A percentile compares a stretch with the other conserved stretches of the same genome.
Evolutionary conservation across 2,113 vertebrate genomes (phyloP).

Genomic region (Bujurquina vittata): DNA sequence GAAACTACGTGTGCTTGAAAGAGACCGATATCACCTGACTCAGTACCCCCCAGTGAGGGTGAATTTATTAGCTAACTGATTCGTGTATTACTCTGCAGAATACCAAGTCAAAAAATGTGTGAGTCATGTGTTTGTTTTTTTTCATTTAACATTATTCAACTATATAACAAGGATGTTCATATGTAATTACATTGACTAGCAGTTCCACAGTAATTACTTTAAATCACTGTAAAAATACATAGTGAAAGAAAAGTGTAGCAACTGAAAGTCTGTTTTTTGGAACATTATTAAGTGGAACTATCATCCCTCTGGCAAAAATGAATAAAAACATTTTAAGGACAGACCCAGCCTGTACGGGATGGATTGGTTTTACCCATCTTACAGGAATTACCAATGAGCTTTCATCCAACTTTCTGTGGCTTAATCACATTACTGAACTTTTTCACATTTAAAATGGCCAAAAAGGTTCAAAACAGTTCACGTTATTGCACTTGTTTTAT

Average conservation of each 20-base stretch:
- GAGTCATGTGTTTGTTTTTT: constrained; percentile 24
- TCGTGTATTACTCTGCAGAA: constrained; percentile 32
- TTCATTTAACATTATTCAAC: constrained; percentile 10
- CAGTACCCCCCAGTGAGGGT: constrained; percentile 16
- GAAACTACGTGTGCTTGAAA: constrained; percentile 60
- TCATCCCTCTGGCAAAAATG: constrained; percentile 48
- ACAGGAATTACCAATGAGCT: constrained; percentile 55
- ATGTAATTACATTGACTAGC: constrained; percentile 13
- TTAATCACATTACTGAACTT: constrained; percentile 32
- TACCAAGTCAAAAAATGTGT: constrained; percentile 13
- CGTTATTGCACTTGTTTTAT: neutral
- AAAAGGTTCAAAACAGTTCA: constrained; percentile 28
- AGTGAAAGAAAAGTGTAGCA: neutral
- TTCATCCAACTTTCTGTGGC: constrained; percentile 26
- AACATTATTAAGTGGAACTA: constrained; percentile 36
- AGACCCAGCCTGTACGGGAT: constrained; percentile 30
- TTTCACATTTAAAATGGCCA: constrained; percentile 10
- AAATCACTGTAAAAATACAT: constrained; percentile 14
- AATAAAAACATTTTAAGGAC: constrained; percentile 51
- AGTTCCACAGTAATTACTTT: constrained; percentile 8
- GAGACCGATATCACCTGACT: constrained; percentile 60
- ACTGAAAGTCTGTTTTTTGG: constrained; percentile 18
- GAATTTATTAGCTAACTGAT: constrained; percentile 60
- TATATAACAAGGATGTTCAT: constrained; percentile 10
- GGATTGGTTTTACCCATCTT: constrained; percentile 53